Base-by-base conservation (phyloP, 2,797 vertebrate genomes). In the Macropodus opercularis region DNA sequence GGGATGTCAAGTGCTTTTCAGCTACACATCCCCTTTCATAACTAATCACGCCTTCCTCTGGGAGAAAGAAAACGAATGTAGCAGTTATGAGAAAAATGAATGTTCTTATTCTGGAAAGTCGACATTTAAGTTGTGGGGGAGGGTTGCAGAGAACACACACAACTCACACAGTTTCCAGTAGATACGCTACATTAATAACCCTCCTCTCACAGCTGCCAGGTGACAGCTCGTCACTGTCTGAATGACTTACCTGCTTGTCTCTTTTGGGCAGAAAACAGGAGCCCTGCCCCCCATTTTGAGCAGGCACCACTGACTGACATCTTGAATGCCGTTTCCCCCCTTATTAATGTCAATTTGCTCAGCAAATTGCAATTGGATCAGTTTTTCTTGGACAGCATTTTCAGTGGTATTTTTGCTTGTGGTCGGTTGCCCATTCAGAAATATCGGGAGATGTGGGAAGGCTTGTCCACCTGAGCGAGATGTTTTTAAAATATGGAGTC, bases 321-420 rank as follows among this genome's bases (percentile, higher is more conserved):
- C 85, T 89, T 90, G 88, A 89, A 87, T 88, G 82, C 83, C 15
- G 48, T 85, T 87, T 87, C 85, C 87, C 72, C 86, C 86, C 85
- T 89, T 91, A 90, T 92, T 92, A 90, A 91, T 91, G 89, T 90
- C 88, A 91, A 91, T 92, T 90, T 92, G 86, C 89, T 90, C 73
- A 75, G 87, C 86, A 91, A 91, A 91, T 91, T 91, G 90, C 88
- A 88, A 91, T 91, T 38, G 90, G 88, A 92, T 92, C 89, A 81
- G 91, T 91, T 91, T 92, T 90, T 91, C 88, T 91, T 91, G 90
- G 90, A 91, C 84, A 26, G 65, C 69, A 22, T 70, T 81, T 83
- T 72, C 42, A 35, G 71, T 53, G 79, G 79, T 90, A 89, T 91
- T 92, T 91, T 85, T 55, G 75, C 90, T 77, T 85, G 85, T 82